Conservation (phyloP, 2,113 vertebrate genomes). For the Hystrix brachyura region DNA sequence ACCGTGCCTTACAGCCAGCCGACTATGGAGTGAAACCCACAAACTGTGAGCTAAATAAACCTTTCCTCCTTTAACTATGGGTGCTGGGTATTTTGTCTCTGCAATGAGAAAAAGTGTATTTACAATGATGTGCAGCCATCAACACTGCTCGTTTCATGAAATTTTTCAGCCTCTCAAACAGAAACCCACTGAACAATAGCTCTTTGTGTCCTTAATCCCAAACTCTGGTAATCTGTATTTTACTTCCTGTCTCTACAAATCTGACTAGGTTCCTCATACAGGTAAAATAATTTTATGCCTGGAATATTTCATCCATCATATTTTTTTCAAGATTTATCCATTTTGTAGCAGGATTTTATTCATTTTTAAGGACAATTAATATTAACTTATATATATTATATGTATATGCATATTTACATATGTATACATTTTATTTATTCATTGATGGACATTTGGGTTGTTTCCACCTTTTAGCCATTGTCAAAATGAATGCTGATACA, state of each 20-base stretch:
- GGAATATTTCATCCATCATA: neutral
- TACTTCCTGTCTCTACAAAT: neutral
- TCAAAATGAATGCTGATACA: neutral
- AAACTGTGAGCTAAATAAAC: neutral
- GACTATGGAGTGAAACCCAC: neutral
- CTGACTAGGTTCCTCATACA: neutral
- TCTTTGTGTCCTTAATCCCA: neutral
- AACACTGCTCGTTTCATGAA: neutral
- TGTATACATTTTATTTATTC: no score
- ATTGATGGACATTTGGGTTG: neutral
- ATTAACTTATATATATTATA: neutral
- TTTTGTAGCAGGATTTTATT: no score
- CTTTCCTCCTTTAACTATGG: neutral
- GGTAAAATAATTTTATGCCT: neutral
- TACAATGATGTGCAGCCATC: neutral
- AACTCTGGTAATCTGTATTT: neutral
- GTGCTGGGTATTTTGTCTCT: no score
- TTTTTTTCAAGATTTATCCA: no score
- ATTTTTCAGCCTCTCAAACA: neutral
- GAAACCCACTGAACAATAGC: neutral
- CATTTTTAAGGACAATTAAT: neutral
- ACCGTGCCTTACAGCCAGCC: neutral
- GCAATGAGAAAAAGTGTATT: neutral
- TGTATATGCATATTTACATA: no score
- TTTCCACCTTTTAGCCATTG: neutral